phyloP scores from a whole-genome alignment of 2,888 invertebrate species.

The Galeruca laticollis region DNA sequence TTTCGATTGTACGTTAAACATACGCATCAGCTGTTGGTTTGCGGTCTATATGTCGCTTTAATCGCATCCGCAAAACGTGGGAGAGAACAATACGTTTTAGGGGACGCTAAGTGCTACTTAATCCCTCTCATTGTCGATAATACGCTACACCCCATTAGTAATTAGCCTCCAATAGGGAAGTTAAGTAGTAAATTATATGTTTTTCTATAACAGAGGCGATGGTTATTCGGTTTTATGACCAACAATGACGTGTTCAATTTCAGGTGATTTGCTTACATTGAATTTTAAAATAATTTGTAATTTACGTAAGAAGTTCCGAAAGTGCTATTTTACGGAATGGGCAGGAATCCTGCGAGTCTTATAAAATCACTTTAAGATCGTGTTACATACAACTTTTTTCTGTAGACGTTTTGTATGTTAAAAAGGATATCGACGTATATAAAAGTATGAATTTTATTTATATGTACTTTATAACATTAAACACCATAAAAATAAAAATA shows the following conservation, averaged over 20 bases:
- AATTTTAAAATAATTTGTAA: not conserved
- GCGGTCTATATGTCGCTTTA: constrained; percentile 49
- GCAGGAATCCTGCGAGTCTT: too few species aligned
- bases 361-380: too few species aligned
- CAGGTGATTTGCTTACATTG: not conserved
- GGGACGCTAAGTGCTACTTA: constrained; percentile 58
- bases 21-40: constrained; percentile 48
- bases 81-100: constrained; percentile 52
- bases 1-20: not conserved
- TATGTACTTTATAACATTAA: too few species aligned
- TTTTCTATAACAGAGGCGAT: constrained; percentile 42
- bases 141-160: constrained; percentile 58
- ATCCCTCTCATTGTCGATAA: constrained; percentile 58
- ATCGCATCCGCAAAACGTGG: constrained; percentile 51
- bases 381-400: too few species aligned
- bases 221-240: constrained; percentile 17
- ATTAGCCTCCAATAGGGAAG: constrained; percentile 55
- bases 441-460: too few species aligned
- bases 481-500: too few species aligned
- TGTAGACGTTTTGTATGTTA: too few species aligned
- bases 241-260: not conserved
- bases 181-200: constrained; percentile 58
- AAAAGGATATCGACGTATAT: too few species aligned
- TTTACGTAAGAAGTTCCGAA: too few species aligned
- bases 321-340: too few species aligned